Conservation (phyloP, 2,888 invertebrate genomes). For the Trachelus troglodyta region DNA sequence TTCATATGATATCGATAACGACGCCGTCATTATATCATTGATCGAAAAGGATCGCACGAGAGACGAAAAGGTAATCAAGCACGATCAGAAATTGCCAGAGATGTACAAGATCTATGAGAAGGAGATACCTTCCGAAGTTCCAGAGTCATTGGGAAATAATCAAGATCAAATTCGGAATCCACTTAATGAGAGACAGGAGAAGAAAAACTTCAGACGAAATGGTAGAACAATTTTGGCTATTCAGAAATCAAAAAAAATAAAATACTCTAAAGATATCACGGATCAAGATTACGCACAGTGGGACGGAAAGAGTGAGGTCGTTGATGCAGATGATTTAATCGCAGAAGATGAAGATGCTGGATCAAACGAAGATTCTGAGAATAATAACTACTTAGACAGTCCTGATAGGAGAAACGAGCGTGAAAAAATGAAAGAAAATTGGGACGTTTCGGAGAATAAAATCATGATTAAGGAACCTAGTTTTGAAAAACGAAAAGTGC, state of each 20-base stretch:
- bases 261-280: background rate
- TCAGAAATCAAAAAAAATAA: background rate
- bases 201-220: background rate
- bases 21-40: background rate
- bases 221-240: background rate
- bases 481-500: constrained; percentile 5
- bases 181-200: background rate
- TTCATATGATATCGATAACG: background rate
- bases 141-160: background rate
- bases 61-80: background rate
- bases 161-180: background rate
- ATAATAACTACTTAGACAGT: background rate
- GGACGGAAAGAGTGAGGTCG: background rate
- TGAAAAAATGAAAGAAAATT: constrained; percentile 16
- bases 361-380: constrained; percentile 8
- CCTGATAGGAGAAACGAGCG: constrained; percentile 9
- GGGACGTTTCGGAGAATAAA: constrained; percentile 25
- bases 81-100: background rate
- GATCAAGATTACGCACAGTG: background rate
- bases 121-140: background rate
- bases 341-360: constrained; percentile 13
- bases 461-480: constrained; percentile 19
- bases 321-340: constrained; percentile 15
- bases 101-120: background rate
- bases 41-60: background rate